phyloP scores from a whole-genome alignment of 2,113 vertebrate genomes.

The Hippocampus mohnikei region DNA sequence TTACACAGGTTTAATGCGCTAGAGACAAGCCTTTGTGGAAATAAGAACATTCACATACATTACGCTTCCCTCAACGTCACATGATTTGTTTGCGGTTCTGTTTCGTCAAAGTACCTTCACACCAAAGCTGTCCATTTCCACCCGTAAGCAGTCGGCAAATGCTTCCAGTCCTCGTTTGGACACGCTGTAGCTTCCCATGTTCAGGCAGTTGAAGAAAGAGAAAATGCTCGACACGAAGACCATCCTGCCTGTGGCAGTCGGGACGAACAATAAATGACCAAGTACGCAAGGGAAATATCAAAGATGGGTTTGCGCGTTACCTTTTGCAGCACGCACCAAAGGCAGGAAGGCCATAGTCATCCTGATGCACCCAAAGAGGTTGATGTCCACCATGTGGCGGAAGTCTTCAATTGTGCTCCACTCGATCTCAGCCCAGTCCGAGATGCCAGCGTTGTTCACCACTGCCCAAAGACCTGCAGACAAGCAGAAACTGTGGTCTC shows the following conservation, averaged over 20 bases:
- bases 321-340: conserved; percentile 73
- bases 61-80: background rate
- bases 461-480: conserved; percentile 62
- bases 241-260: conserved; percentile 68
- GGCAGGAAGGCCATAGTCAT: conserved; percentile 73
- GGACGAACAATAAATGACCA: background rate
- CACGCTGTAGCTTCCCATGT: conserved; percentile 76
- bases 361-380: conserved; percentile 75
- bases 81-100: background rate
- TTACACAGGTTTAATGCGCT: background rate
- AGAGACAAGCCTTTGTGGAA: background rate
- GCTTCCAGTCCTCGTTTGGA: conserved; percentile 81
- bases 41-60: background rate
- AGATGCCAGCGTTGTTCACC: conserved; percentile 66
- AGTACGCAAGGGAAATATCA: background rate
- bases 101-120: conserved; percentile 64
- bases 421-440: conserved; percentile 74
- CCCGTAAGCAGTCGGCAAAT: conserved; percentile 76
- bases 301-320: background rate
- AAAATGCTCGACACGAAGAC: conserved; percentile 77
- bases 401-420: conserved; percentile 75
- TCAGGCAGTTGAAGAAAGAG: conserved; percentile 69
- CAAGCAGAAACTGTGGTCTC: background rate
- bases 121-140: conserved; percentile 78
- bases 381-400: conserved; percentile 66